Conservation (phyloP, 2,113 vertebrate genomes). For the Ciconia stormi region DNA sequence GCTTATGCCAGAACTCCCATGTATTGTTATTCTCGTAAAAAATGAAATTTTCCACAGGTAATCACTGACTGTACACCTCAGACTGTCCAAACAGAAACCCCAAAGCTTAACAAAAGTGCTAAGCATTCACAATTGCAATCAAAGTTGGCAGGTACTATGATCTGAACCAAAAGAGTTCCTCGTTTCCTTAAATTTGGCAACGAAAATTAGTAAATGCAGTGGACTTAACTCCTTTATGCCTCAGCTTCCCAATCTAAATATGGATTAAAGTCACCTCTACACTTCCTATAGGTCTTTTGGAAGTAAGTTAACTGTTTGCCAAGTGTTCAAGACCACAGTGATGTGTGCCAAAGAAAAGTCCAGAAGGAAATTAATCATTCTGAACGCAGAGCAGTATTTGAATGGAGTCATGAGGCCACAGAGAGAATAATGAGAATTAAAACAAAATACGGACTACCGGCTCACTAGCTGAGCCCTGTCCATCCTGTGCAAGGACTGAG, state of each 20-base stretch:
- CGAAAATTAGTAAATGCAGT: background rate
- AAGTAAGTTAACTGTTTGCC: background rate
- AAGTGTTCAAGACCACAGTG: background rate
- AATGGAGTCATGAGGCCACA: background rate
- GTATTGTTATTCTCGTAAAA: background rate
- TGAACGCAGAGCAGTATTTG: background rate
- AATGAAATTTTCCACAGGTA: background rate
- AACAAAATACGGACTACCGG: background rate
- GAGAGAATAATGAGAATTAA: background rate
- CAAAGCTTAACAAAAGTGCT: background rate
- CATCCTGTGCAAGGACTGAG: background rate
- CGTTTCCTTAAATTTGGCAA: background rate
- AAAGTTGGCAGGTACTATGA: background rate
- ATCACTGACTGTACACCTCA: background rate
- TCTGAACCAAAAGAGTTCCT: background rate
- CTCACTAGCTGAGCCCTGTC: background rate
- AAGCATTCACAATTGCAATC: background rate
- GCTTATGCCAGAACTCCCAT: background rate
- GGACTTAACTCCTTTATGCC: background rate
- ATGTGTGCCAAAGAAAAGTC: background rate
- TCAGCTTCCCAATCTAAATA: background rate
- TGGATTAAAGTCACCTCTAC: background rate
- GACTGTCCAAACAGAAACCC: background rate
- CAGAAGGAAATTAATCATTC: constrained; percentile 17
- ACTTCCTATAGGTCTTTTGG: background rate